Evolutionary conservation across 37 sponge, comb jelly and placozoan species (phyloP).

Genomic region (Aplysina aerophoba): DNA sequence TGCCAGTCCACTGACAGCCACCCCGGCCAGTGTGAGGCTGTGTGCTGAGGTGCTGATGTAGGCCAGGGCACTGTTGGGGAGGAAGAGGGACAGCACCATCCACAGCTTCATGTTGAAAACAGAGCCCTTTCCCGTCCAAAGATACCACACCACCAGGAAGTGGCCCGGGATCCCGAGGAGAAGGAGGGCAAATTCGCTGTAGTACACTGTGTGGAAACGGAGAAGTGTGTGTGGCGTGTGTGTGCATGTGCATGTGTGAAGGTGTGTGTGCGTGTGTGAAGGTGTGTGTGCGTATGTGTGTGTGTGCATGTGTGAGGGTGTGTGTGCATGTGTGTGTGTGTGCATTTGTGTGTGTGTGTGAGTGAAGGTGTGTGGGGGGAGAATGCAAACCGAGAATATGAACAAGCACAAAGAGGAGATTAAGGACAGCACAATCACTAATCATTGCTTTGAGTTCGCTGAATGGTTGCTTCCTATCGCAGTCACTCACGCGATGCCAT

Average conservation of each 20-base stretch:
- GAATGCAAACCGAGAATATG: too few species aligned
- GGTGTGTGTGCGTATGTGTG: not conserved
- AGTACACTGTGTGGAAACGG: not conserved
- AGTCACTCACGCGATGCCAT: not conserved
- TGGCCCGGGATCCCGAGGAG: slow-evolving; percentile 59
- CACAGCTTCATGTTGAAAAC: slow-evolving; percentile 6
- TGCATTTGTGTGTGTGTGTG: not conserved
- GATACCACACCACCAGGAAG: slow-evolving; percentile 50
- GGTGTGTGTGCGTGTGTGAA: too few species aligned
- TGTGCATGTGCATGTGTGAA: not conserved
- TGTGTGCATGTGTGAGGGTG: not conserved
- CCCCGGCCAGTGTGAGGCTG: slow-evolving; percentile 26
- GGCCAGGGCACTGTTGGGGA: slow-evolving; percentile 32
- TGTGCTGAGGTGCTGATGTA: slow-evolving; percentile 17
- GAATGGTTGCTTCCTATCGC: too few species aligned
- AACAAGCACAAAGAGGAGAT: too few species aligned
- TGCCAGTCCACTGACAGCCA: slow-evolving; percentile 25
- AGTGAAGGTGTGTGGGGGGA: too few species aligned
- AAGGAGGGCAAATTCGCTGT: slow-evolving; percentile 51
- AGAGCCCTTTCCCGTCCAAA: slow-evolving; percentile 59
- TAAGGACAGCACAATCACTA: too few species aligned
- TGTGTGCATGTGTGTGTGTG: slow-evolving; percentile 6
- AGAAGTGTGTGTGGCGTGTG: not conserved
- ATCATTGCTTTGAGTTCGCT: too few species aligned
- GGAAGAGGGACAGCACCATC: slow-evolving; percentile 26